Evolutionary conservation across 2,888 invertebrate species (phyloP), one percentile per base, ranked within the genome.

Genomic region (Drosophila buzzatii): DNA sequence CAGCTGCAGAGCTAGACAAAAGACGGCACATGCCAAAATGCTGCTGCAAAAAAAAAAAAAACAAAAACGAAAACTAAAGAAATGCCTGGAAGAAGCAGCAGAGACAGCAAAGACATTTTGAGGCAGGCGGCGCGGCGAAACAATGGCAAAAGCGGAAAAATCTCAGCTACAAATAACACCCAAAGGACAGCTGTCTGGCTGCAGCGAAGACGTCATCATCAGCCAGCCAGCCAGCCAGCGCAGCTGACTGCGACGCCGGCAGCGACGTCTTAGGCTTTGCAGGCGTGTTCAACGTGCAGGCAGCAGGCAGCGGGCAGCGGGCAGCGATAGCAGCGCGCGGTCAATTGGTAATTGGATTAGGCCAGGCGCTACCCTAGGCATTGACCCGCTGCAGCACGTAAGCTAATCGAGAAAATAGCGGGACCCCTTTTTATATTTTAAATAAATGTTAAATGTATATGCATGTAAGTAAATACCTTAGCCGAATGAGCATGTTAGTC

Each of bases 121-220:
- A 49, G n/a, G 52, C 39, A 39, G 60, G 55, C 72, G 49, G 62
- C 37, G 23, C n/a, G 8, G 61, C 51, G 45, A 49, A 67, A 83
- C 83, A 87, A 87, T 82, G 68, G 64, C 31, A 64, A 66, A 72
- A 72, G 73, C 67, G 81, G 60, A 74, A 76, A 73, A 87, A 85
- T 87, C 85, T 72, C 58, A 31, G 71, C 59, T 62, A 59, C 69
- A 76, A 81, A 78, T 67, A 74, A 76, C 85, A 87, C 80, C 86
- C 75, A 76, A 70, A 75, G 89, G 86, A 81, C 89, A 85, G 85
- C 89, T 85, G 85, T 85, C 76, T 33, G 59, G 57, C 39, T 63
- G 64, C 60, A 51, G 49, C 66, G n/a, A 33, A 27, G 58, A 62
- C 56, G 47, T 56, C 72, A 56, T 53, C 53, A 60, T 53, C 66